Percentiles rank a stretch among this genome's conserved stretches.
phyloP scores from a whole-genome alignment of 2,797 vertebrate genomes.

The Malacoraja senta region DNA sequence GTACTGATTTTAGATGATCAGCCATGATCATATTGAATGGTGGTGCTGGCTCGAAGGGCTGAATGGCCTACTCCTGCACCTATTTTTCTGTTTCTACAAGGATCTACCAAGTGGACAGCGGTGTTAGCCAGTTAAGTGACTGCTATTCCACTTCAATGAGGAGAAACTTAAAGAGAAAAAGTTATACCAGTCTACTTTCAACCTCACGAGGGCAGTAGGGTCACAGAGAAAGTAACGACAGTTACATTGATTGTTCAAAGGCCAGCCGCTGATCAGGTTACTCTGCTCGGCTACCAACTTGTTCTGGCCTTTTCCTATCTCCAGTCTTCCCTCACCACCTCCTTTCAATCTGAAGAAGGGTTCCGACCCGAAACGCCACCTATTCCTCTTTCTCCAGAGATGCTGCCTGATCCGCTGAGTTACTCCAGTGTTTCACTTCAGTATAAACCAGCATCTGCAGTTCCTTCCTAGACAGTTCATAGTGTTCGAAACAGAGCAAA shows the following conservation, averaged over 20 bases:
- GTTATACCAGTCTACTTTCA: neutral
- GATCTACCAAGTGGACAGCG: neutral
- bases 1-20: too few species aligned
- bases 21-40: too few species aligned
- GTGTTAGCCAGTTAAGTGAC: neutral
- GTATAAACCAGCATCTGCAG: too few species aligned
- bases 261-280: neutral
- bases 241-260: constrained; percentile 9
- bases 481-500: neutral
- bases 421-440: too few species aligned
- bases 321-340: too few species aligned
- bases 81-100: neutral
- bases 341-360: too few species aligned
- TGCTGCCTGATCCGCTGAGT: too few species aligned
- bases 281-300: neutral
- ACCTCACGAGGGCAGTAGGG: constrained; percentile 29
- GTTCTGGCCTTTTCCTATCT: too few species aligned
- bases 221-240: constrained; percentile 18
- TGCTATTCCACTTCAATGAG: constrained; percentile 6
- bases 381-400: too few species aligned
- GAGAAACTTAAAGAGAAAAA: neutral
- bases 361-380: too few species aligned
- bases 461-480: neutral
- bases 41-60: too few species aligned
- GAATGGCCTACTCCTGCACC: too few species aligned